These are phyloP conservation scores for Dynastes tityus DNA, from an alignment of 2,888 invertebrate genomes.

Conservation along the genomic window DNA sequence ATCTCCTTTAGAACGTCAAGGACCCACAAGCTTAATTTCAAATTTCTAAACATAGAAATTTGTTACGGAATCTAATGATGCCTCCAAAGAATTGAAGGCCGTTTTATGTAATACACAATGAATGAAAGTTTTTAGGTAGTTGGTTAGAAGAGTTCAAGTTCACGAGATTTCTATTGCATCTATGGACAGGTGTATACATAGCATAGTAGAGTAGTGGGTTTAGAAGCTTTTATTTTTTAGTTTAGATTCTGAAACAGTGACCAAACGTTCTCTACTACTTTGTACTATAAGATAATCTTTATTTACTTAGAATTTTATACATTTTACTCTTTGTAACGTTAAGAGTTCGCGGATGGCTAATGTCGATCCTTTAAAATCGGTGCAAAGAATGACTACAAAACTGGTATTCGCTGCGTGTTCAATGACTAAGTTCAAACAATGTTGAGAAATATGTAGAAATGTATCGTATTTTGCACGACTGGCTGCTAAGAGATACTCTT, in stretches of 20 bases:
- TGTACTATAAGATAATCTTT: too few relatives aligned
- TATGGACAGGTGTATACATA: conserved; percentile 5
- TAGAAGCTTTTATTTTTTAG: not conserved
- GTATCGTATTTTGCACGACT: conserved; percentile 30
- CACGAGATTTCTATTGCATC: conserved; percentile 9
- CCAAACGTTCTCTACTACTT: too few relatives aligned
- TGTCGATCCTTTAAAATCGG: conserved; percentile 35
- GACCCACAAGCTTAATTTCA: too few relatives aligned
- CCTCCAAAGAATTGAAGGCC: conserved; percentile 33
- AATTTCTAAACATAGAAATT: too few relatives aligned
- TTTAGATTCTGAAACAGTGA: too few relatives aligned
- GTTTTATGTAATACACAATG: conserved; percentile 18
- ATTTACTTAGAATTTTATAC: too few relatives aligned
- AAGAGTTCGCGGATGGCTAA: conserved; percentile 24
- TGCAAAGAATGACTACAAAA: conserved; percentile 41
- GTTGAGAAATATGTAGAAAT: conserved; percentile 40
- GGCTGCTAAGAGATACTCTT: conserved; percentile 1
- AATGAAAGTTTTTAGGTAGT: conserved; percentile 34
- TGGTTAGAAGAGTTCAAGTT: conserved; percentile 30
- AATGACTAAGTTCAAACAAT: conserved; percentile 42
- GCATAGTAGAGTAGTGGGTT: not conserved
- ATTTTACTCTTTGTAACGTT: not conserved
- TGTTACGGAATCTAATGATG: conserved; percentile 26
- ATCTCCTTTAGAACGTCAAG: too few relatives aligned
- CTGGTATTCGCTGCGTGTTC: conserved; percentile 39